Conservation (phyloP, 2,888 invertebrate species). For the Andricus quercusramuli region DNA sequence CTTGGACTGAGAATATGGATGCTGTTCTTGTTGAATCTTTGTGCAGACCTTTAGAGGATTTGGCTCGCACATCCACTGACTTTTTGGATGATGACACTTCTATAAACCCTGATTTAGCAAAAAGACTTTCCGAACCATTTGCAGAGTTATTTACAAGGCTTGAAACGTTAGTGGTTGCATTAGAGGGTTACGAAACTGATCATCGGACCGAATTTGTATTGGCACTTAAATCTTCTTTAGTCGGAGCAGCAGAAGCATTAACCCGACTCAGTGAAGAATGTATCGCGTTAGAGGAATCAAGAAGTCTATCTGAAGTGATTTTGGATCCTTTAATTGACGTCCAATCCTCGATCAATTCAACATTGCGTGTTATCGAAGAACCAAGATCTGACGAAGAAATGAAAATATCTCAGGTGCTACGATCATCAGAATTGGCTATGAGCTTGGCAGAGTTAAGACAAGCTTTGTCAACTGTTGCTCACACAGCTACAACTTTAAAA, state of each 20-base stretch:
- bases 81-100: slow-evolving; percentile 44
- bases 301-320: slow-evolving; percentile 67
- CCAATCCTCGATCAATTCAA: slow-evolving; percentile 67
- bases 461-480: slow-evolving; percentile 68
- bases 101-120: slow-evolving; percentile 44
- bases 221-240: slow-evolving; percentile 63
- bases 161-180: slow-evolving; percentile 66
- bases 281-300: slow-evolving; percentile 53
- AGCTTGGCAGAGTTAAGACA: slow-evolving; percentile 68
- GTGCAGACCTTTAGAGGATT: slow-evolving; percentile 68
- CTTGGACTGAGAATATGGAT: slow-evolving; percentile 70
- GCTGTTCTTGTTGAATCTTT: slow-evolving; percentile 73
- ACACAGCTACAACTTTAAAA: slow-evolving; percentile 69
- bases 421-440: slow-evolving; percentile 61
- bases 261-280: slow-evolving; percentile 45
- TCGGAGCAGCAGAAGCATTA: slow-evolving; percentile 60
- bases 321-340: slow-evolving; percentile 71
- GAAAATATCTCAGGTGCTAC: slow-evolving; percentile 36
- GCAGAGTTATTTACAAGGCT: slow-evolving; percentile 68
- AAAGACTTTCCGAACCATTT: slow-evolving; percentile 61
- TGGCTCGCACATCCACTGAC: slow-evolving; percentile 54
- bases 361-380: slow-evolving; percentile 67
- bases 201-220: slow-evolving; percentile 65
- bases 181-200: slow-evolving; percentile 71
- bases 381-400: slow-evolving; percentile 57